phyloP scores from a whole-genome alignment of 2,888 invertebrate genomes.

The Nipponacmea schrenckii region DNA sequence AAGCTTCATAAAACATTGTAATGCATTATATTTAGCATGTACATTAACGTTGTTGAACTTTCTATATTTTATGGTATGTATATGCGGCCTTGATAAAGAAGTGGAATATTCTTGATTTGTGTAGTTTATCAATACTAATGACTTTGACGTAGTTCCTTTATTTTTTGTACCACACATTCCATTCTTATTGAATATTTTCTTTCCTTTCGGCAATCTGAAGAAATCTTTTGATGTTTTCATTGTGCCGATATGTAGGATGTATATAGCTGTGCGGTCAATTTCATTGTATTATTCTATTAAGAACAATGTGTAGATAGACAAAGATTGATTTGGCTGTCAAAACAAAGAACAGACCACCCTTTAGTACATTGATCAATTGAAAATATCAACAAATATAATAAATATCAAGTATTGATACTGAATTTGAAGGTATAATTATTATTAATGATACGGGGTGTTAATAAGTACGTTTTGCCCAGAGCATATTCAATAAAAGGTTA shows the following conservation, averaged over 20 bases:
- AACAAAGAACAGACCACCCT: background rate
- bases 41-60: no score
- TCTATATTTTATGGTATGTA: no score
- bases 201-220: background rate
- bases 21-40: no score
- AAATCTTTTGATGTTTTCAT: background rate
- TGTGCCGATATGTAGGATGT: background rate
- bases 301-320: background rate
- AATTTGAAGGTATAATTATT: background rate
- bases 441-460: background rate
- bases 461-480: background rate
- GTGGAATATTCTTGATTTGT: no score
- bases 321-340: background rate
- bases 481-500: background rate
- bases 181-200: background rate
- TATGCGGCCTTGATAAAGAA: no score
- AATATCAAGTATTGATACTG: background rate
- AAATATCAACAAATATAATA: conserved; percentile 1
- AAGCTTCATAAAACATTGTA: no score
- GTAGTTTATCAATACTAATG: no score
- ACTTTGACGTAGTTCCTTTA: background rate
- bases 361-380: background rate
- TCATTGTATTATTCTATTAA: background rate
- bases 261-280: background rate
- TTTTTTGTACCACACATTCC: background rate